Evolutionary conservation across 2,113 vertebrate genomes (phyloP), one percentile per base, ranked within the genome.

Genomic region (Thamnaconus septentrionalis): DNA sequence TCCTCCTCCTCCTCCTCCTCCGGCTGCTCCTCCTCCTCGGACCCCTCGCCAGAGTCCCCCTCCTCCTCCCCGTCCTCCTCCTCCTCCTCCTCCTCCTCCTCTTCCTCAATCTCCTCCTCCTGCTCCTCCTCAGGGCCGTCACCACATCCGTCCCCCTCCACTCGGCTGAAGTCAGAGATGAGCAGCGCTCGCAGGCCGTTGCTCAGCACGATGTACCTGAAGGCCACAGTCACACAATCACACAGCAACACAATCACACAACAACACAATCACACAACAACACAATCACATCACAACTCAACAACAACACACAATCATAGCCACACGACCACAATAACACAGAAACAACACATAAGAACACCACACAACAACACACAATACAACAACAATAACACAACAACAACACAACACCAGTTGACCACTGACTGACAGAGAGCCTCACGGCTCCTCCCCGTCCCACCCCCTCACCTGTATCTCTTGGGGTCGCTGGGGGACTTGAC

Each of bases 401-500:
- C 49, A 4, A n/a, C 49, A 50, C 9, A 11, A 51, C 49, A 5
- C 5, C 49, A 12, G 49, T 9, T 7, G 47, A 48, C 7, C 7
- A 48, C 3, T 8, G 3, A 7, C 8, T 7, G 10, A 48, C 46
- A 48, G 7, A 48, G 4, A 3, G 7, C 10, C 10, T 9, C 4
- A 4, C 11, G 1, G 9, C 6, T 12, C 6, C 3, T 6, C 2
- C 3, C 10, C 48, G 87, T 87, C 83, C 6, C 3, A 5, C 2
- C 3, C 10, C 48, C 88, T 87, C 83, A 98, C 96, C 96, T 93
- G 92, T 98, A 98, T 50, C 93, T 94, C 90, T 97, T 98, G 39
- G 95, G 96, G 81, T 98, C 96, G 49, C 94, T 98, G 76, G 96
- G 96, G 3, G 96, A 98, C 75, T 94, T 98, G 74, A 94, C 80